phyloP scores from a whole-genome alignment of 1,140 invertebrate genomes.

The Catajapyx aquilonaris region DNA sequence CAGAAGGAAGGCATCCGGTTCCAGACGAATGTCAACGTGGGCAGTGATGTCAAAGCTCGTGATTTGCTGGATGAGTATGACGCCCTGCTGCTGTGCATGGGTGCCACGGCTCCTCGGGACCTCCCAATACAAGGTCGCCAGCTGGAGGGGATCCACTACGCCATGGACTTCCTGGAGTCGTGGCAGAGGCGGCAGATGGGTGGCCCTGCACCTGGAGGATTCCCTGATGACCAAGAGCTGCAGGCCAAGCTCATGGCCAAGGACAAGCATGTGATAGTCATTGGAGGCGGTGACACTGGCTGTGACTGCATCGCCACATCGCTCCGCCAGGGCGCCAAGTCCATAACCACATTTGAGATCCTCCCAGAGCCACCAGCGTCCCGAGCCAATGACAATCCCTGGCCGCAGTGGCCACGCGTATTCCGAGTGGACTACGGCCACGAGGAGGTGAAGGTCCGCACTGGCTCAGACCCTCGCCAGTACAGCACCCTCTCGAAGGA shows the following conservation, averaged over 20 bases:
- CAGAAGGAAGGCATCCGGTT: constrained; percentile 79
- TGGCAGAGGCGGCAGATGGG: constrained; percentile 94
- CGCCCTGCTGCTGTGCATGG: constrained; percentile 73
- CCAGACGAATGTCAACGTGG: constrained; percentile 72
- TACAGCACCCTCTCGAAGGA: constrained; percentile 85
- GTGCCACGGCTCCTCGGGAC: constrained; percentile 92
- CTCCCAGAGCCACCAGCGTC: constrained; percentile 68
- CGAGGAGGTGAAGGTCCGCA: constrained; percentile 82
- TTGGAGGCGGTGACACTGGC: constrained; percentile 98
- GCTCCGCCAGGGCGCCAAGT: constrained; percentile 83
- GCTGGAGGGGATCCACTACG: constrained; percentile 83
- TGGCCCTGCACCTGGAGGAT: constrained; percentile 27
- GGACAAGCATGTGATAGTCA: constrained; percentile 87
- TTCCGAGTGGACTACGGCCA: constrained; percentile 98
- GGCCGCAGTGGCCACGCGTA: constrained; percentile 93
- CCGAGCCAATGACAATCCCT: constrained; percentile 74
- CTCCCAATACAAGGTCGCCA: constrained; percentile 63
- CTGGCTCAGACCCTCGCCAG: constrained; percentile 78
- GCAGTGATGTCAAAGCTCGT: constrained; percentile 63
- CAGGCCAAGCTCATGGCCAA: constrained; percentile 73
- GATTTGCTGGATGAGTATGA: constrained; percentile 53
- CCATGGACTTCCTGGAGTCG: constrained; percentile 90
- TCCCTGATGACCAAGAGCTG: no score
- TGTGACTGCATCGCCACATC: constrained; percentile 98
- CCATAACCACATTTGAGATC: constrained; percentile 93